phyloP scores from a whole-genome alignment of 2,888 invertebrate genomes.

The Teleiodes luculella region DNA sequence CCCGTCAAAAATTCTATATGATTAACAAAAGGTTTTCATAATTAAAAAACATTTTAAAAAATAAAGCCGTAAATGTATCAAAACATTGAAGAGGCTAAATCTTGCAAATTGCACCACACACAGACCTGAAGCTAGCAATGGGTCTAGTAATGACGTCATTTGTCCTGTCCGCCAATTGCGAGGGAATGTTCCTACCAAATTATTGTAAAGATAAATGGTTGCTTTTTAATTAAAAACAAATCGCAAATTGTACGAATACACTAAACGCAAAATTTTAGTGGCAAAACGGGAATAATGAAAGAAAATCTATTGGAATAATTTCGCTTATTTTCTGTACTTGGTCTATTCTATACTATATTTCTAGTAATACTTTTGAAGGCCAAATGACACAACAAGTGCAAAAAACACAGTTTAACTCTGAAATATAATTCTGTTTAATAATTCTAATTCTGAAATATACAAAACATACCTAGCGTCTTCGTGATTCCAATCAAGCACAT shows the following conservation, averaged over 20 bases:
- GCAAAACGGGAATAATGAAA: too few relatives aligned
- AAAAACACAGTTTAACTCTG: neutral
- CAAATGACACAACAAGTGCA: too few relatives aligned
- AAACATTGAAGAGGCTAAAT: neutral
- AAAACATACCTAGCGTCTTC: conserved; percentile 84
- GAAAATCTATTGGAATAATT: too few relatives aligned
- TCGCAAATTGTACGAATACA: neutral
- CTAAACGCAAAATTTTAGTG: neutral
- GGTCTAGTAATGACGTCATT: conserved; percentile 52
- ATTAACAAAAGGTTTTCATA: too few relatives aligned
- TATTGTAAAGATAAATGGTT: conserved; percentile 34
- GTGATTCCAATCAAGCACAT: conserved; percentile 95
- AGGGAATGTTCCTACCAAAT: conserved; percentile 41
- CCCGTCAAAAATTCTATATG: too few relatives aligned
- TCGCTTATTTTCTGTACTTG: too few relatives aligned
- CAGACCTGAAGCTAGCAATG: conserved; percentile 44
- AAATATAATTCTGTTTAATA: neutral
- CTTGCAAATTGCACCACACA: conserved; percentile 31
- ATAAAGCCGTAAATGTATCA: too few relatives aligned
- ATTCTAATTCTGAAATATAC: neutral
- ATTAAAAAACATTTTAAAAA: too few relatives aligned
- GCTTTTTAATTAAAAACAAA: conserved; percentile 34
- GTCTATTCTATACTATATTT: too few relatives aligned
- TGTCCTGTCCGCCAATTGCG: conserved; percentile 47
- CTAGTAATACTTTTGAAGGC: too few relatives aligned